These are phyloP conservation scores for Colossoma macropomum DNA, from an alignment of 2,113 vertebrate genomes.

Conservation along the genomic window DNA sequence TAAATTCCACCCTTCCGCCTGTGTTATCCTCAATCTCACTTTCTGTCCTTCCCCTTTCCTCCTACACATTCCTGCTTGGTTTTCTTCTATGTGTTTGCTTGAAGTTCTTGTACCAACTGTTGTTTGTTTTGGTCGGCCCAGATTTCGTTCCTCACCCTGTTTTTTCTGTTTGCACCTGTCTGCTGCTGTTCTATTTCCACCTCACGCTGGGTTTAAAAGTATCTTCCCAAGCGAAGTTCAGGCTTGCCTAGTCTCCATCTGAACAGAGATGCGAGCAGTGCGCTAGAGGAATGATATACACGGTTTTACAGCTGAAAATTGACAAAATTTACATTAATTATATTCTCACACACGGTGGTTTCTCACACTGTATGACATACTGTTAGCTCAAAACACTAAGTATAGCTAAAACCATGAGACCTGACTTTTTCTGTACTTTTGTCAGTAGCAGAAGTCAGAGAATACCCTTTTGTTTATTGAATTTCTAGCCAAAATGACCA, in stretches of 20 bases:
- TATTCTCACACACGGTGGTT: too few species aligned
- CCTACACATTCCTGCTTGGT: neutral
- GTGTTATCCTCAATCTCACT: neutral
- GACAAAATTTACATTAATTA: too few species aligned
- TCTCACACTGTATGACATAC: too few species aligned
- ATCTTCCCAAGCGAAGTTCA: neutral
- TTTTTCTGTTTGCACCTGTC: neutral
- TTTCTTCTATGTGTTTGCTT: neutral
- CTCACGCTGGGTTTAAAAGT: constrained; percentile 1
- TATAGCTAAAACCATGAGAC: too few species aligned
- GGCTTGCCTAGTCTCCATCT: neutral
- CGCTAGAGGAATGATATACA: too few species aligned
- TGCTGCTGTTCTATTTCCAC: neutral
- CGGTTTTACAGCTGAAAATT: too few species aligned
- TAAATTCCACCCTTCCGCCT: constrained; percentile 24
- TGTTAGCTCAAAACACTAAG: too few species aligned
- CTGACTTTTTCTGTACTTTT: too few species aligned
- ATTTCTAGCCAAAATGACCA: too few species aligned
- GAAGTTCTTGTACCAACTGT: neutral
- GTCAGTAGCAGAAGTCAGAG: too few species aligned
- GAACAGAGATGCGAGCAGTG: neutral
- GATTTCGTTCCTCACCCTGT: neutral
- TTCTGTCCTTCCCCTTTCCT: constrained; percentile 5
- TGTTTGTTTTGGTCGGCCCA: constrained; percentile 7
- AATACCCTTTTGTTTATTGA: too few species aligned